These are phyloP conservation scores for Perognathus longimembris DNA, from an alignment of 2,113 vertebrate genomes.

Conservation along the genomic window DNA sequence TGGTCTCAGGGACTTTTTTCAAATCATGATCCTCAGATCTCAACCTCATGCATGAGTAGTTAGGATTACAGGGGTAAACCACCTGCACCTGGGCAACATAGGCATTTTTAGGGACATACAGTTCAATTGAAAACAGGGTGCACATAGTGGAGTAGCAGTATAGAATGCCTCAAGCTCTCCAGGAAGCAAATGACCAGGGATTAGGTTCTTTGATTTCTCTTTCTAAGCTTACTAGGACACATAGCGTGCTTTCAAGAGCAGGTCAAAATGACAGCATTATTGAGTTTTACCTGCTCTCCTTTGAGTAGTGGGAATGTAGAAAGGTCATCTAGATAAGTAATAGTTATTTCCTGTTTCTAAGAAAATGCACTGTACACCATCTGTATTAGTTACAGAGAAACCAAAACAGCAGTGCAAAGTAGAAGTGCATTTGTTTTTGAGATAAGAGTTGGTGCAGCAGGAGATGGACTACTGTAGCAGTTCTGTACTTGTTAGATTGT, in stretches of 20 bases:
- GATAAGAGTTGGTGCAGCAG: neutral
- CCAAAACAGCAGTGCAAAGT: no score
- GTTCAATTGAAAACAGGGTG: neutral
- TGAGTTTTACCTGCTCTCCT: neutral
- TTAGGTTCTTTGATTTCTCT: neutral
- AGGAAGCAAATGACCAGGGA: neutral
- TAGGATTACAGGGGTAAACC: no score
- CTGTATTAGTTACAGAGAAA: neutral
- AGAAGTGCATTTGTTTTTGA: neutral
- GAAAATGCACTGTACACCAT: neutral
- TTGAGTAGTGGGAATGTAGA: neutral
- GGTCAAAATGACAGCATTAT: neutral
- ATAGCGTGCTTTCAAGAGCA: neutral
- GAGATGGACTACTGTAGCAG: neutral
- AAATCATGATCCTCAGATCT: no score
- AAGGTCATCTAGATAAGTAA: no score
- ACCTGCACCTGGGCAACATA: neutral
- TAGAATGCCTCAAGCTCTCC: neutral
- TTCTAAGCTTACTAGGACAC: neutral
- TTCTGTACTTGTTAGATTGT: neutral
- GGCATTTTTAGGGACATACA: neutral
- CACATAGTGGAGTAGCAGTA: no score
- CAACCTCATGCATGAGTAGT: no score
- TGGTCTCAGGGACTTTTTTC: no score
- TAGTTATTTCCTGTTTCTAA: slow-evolving; percentile 38